Conservation (phyloP, 1,140 invertebrate genomes). For the Hestina assimilis region DNA sequence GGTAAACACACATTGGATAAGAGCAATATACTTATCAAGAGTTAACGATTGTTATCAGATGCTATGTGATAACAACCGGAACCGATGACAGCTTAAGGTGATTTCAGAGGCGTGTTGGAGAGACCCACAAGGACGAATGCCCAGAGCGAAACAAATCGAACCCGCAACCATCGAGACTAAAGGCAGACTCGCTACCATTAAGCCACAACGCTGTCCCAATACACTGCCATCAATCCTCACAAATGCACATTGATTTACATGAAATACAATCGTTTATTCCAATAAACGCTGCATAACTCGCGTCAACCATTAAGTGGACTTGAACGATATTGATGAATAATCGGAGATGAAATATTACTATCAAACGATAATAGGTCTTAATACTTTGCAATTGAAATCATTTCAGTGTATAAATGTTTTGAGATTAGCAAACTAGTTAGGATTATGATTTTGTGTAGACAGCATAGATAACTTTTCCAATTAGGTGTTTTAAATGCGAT, state of each 20-base stretch:
- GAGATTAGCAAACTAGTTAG: background rate
- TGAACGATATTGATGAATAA: conserved; percentile 22
- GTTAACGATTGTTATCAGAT: too few relatives aligned
- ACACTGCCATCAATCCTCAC: conserved; percentile 17
- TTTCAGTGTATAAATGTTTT: background rate
- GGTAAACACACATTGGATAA: too few relatives aligned
- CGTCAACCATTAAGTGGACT: conserved; percentile 27
- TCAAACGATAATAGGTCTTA: background rate
- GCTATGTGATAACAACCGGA: too few relatives aligned
- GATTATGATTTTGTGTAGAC: background rate
- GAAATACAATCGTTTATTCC: conserved; percentile 41
- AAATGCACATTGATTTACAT: conserved; percentile 34
- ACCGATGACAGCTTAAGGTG: too few relatives aligned
- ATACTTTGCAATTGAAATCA: background rate
- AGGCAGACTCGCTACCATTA: too few relatives aligned
- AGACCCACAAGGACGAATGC: too few relatives aligned
- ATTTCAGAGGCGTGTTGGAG: too few relatives aligned
- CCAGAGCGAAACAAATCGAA: too few relatives aligned
- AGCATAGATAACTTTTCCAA: background rate
- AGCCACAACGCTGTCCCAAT: too few relatives aligned
- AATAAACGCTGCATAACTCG: conserved; percentile 35
- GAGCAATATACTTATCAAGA: too few relatives aligned
- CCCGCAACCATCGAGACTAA: too few relatives aligned
- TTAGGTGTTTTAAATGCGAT: background rate
- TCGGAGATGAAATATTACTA: background rate